These are phyloP conservation scores for Solenopsis fugax DNA, from an alignment of 1,140 invertebrate genomes.

Conservation along the genomic window DNA sequence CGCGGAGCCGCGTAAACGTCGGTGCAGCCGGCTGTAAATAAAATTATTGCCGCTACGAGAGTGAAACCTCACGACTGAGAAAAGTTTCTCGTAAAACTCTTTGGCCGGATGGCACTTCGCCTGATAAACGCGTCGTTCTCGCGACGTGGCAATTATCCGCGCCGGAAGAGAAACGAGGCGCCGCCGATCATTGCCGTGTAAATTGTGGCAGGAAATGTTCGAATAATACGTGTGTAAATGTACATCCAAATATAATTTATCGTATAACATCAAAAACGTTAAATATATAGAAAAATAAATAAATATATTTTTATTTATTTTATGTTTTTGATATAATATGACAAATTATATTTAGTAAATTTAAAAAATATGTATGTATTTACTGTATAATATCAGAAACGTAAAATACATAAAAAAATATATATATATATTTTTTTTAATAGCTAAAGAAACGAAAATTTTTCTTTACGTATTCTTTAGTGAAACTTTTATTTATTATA, in stretches of 20 bases:
- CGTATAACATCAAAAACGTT: too few species aligned
- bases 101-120: slow-evolving; percentile 39
- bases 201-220: not conserved
- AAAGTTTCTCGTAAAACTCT: slow-evolving; percentile 63
- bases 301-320: too few species aligned
- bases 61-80: slow-evolving; percentile 54
- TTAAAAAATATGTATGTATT: too few species aligned
- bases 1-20: slow-evolving; percentile 51
- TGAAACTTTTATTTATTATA: not conserved
- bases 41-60: slow-evolving; percentile 69
- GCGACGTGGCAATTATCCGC: slow-evolving; percentile 31
- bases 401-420: too few species aligned
- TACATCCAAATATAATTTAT: not conserved
- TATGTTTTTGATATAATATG: too few species aligned
- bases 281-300: too few species aligned
- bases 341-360: too few species aligned
- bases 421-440: too few species aligned
- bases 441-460: not conserved
- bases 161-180: slow-evolving; percentile 2
- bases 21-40: slow-evolving; percentile 66
- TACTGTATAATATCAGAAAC: too few species aligned
- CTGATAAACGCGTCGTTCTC: slow-evolving; percentile 34
- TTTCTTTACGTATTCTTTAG: not conserved
- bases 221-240: not conserved
- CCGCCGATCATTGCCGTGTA: not conserved